These are phyloP conservation scores for Emydocephalus ijimae DNA, from an alignment of 2,113 vertebrate genomes.

Conservation along the genomic window DNA sequence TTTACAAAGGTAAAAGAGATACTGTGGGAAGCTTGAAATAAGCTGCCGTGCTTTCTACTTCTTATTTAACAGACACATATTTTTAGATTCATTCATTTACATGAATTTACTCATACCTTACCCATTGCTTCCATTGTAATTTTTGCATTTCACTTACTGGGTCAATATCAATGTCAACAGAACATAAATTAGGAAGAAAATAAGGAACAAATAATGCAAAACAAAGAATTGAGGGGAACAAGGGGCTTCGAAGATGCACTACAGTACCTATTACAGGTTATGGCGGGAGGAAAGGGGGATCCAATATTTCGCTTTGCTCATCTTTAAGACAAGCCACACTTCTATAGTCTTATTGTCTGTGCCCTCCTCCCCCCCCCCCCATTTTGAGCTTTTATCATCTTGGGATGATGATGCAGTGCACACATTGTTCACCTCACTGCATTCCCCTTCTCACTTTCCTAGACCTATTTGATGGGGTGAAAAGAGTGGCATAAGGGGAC, in stretches of 20 bases:
- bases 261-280: constrained; percentile 17
- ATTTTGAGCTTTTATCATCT: constrained; percentile 23
- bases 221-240: constrained; percentile 35
- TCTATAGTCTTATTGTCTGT: constrained; percentile 3
- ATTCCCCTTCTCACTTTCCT: constrained; percentile 41
- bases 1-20: background rate
- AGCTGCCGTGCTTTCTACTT: background rate
- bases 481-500: constrained; percentile 27
- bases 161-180: constrained; percentile 37
- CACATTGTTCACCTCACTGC: constrained; percentile 52
- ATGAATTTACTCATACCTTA: constrained; percentile 22
- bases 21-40: background rate
- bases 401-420: constrained; percentile 60
- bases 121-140: constrained; percentile 41
- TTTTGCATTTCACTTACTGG: constrained; percentile 41
- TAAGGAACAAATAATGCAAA: background rate
- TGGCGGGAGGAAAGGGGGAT: background rate
- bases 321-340: constrained; percentile 11
- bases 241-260: constrained; percentile 47
- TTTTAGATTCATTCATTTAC: constrained; percentile 36
- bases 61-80: constrained; percentile 8
- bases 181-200: background rate
- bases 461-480: constrained; percentile 40
- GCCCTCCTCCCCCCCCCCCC: constrained; percentile 45
- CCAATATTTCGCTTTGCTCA: constrained; percentile 36